Evolutionary conservation across 2,797 vertebrate species (phyloP), one percentile per base, ranked within the genome.

Genomic region (Onychomys arenicola): DNA sequence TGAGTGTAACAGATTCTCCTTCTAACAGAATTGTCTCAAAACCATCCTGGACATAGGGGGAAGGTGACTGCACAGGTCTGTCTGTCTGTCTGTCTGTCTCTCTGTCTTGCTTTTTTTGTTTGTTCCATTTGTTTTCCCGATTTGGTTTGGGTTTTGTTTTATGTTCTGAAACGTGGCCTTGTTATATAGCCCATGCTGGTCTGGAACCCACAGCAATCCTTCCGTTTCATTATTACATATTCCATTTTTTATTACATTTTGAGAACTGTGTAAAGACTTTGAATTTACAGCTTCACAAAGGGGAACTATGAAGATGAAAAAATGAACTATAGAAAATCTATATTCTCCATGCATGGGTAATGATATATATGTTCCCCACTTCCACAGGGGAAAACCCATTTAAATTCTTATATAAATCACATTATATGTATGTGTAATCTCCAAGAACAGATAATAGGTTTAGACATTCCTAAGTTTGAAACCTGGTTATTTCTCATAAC

Each of bases 321-420:
- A 43, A 8, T 82, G 34, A 4, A 81, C 55, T 92, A 40, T 94
- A 61, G 69, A 73, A 93, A 73, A 91, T 32, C 61, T 13, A 14
- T 95, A 63, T 55, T 84, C 34, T 93, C 65, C 43, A 13, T 78
- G 46, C n/a, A 49, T 75, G n/a, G 67, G 32, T 91, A 93, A 63
- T 89, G 83, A 82, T 81, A 6, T 37, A 12, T 17, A 49, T 49
- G 19, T 23, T 82, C 61, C 88, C 40, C 29, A 73, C 43, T 85
- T 65, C 25, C 6, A 9, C 29, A 14, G n/a, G 25, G 57, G 13
- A 63, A 65, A 84, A 25, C 69, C n/a, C 65, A 77, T 61, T 91
- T 57, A 65, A 32, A 59, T 91, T 90, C 37, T 89, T 81, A 17
- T 23, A 6, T 83, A 90, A 59, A 76, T 93, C 57, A 40, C 16